Base-by-base conservation (phyloP, 2,113 vertebrate genomes). In the Pseudorasbora parva region DNA sequence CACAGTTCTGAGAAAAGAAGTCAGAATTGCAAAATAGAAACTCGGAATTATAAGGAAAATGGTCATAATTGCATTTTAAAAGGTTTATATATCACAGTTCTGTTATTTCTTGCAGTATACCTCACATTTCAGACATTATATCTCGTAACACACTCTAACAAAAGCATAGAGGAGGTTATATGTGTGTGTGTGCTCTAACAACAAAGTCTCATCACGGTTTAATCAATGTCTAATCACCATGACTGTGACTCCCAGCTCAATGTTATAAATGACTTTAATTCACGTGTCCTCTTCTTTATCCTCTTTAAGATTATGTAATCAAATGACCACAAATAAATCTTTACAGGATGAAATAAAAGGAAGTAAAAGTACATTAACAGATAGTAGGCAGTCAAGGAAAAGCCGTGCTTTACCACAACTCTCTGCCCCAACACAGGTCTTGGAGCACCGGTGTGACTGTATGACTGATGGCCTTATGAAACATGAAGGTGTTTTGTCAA, bases 401-500 rank as follows among this genome's bases (percentile, higher is more conserved):
- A 72, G 41, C 11, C 5, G 0, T 45, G n/a, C n/a, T 25, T 23
- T 73, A 73, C 23, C 25, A 5, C 7, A 0, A 1, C 37, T 78
- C 80, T 76, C 81, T 75, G 14, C 23, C 73, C n/a, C 79, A 83
- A 87, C 78, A 85, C 82, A 86, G 78, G 82, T 87, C 15, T 30
- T 85, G 71, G 59, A 89, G 89, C 88, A 90, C 87, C 89, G 89
- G 89, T 85, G 86, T 88, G 86, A 87, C 77, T 78, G 74, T 90
- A 84, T 92, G 92, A 93, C 90, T 88, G 90, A 93, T 93, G 87
- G 89, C 77, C 86, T 90, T 85, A 89, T 90, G 92, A 92, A 92
- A 93, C 90, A 89, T 89, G 86, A 93, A 92, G 91, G 91, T 91
- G 91, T 93, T 90, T 89, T 93, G 91, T 92, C 92, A 93, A 92